A percentile compares a stretch with the other conserved stretches of the same genome.
Conservation (phyloP, 2,888 invertebrate genomes). For the Hirtodrosophila cameraria region DNA sequence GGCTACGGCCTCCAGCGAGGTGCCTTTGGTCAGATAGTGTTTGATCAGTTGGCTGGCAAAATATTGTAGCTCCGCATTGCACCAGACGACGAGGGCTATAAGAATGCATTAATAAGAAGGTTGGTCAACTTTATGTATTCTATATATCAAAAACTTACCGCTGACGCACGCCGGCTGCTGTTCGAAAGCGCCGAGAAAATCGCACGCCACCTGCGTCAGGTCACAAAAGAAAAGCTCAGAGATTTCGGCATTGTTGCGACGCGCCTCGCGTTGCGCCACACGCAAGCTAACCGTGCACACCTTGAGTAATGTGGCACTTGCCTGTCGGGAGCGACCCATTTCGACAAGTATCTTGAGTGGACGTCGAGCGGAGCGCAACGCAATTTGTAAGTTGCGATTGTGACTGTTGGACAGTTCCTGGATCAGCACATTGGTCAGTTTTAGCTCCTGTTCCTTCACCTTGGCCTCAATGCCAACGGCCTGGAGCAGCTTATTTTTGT, state of each 20-base stretch:
- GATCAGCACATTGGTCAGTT: slow-evolving; percentile 93
- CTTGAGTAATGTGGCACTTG: slow-evolving; percentile 81
- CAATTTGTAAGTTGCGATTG: slow-evolving; percentile 95
- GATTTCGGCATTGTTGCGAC: slow-evolving; percentile 83
- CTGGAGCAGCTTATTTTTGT: slow-evolving; percentile 76
- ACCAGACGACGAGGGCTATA: slow-evolving; percentile 94
- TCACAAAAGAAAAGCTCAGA: slow-evolving; percentile 89
- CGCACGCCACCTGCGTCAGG: slow-evolving; percentile 88
- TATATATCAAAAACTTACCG: slow-evolving; percentile 84
- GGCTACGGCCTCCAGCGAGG: slow-evolving; percentile 91
- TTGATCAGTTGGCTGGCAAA: slow-evolving; percentile 92
- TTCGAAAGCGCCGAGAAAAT: slow-evolving; percentile 92
- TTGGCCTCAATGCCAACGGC: slow-evolving; percentile 81
- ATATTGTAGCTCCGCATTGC: slow-evolving; percentile 91
- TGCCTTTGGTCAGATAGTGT: slow-evolving; percentile 95
- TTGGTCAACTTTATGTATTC: too few species aligned
- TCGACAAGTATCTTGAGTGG: slow-evolving; percentile 91
- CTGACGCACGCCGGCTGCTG: slow-evolving; percentile 90
- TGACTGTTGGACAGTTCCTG: slow-evolving; percentile 95
- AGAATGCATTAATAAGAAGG: not conserved
- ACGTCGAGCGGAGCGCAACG: slow-evolving; percentile 92
- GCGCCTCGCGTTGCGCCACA: slow-evolving; percentile 83
- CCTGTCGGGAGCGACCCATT: slow-evolving; percentile 84
- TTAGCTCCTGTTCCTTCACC: slow-evolving; percentile 89
- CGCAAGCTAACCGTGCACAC: slow-evolving; percentile 83